These are phyloP conservation scores for Harpagifer antarcticus DNA, from an alignment of 2,797 vertebrate genomes.

Conservation along the genomic window DNA sequence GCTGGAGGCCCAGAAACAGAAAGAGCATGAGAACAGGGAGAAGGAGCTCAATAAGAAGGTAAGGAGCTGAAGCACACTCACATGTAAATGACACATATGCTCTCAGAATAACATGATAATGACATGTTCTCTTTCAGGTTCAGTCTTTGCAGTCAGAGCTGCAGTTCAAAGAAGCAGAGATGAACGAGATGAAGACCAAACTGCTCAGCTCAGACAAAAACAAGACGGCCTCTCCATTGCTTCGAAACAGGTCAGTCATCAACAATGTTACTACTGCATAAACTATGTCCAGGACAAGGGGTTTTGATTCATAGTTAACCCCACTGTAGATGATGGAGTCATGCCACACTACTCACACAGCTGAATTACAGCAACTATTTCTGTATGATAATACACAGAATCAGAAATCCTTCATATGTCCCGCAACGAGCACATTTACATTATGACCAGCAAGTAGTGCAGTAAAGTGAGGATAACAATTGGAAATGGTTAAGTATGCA, in stretches of 20 bases:
- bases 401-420: no score
- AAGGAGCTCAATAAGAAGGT: conserved; percentile 94
- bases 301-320: no score
- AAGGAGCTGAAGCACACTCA: background rate
- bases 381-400: no score
- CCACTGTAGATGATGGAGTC: no score
- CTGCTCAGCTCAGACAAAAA: conserved; percentile 87
- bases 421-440: no score
- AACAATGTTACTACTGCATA: background rate
- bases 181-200: conserved; percentile 91
- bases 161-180: conserved; percentile 97
- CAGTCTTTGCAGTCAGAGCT: conserved; percentile 93
- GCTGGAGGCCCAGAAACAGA: conserved; percentile 88
- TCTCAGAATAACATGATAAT: background rate
- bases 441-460: no score
- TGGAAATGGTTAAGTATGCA: no score
- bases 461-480: no score
- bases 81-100: background rate
- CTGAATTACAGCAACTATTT: no score
- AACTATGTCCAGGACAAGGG: no score
- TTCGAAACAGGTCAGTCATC: conserved; percentile 81
- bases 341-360: no score
- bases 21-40: conserved; percentile 88
- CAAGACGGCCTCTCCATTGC: conserved; percentile 69
- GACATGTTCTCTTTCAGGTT: conserved; percentile 81